A percentile compares a stretch with the other conserved stretches of the same genome.
Conservation (phyloP, 2,888 invertebrate genomes). For the Tetragonisca angustula region DNA sequence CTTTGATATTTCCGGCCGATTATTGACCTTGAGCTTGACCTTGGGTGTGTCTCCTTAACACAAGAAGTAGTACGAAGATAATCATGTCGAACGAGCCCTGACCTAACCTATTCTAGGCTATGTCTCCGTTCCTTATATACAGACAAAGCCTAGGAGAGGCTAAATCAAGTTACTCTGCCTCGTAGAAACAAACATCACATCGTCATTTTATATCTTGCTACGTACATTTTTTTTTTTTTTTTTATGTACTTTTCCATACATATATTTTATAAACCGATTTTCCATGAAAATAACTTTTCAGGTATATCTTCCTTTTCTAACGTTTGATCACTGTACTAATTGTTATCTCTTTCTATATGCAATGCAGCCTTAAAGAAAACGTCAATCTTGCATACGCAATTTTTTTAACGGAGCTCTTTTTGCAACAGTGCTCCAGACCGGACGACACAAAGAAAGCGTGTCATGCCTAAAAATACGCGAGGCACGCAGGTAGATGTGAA, state of each 20-base stretch:
- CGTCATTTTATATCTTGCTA: slow-evolving; percentile 1
- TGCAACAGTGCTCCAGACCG: slow-evolving; percentile 42
- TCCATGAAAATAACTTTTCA: background rate
- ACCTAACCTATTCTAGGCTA: slow-evolving; percentile 84
- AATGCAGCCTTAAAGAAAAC: background rate
- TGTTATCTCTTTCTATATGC: background rate
- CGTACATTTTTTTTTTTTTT: background rate
- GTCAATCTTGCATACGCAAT: slow-evolving; percentile 17
- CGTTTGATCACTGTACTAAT: background rate
- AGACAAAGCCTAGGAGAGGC: slow-evolving; percentile 84
- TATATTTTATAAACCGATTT: background rate
- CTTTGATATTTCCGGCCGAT: slow-evolving; percentile 23
- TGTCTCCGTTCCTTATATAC: slow-evolving; percentile 80
- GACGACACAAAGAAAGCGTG: slow-evolving; percentile 73
- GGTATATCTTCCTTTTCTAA: background rate
- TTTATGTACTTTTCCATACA: background rate
- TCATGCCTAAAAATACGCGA: slow-evolving; percentile 80
- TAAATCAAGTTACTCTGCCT: slow-evolving; percentile 78
- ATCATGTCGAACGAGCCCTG: slow-evolving; percentile 78
- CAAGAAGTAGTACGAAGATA: slow-evolving; percentile 49
- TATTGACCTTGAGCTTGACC: slow-evolving; percentile 68
- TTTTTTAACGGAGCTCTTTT: slow-evolving; percentile 51
- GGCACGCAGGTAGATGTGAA: slow-evolving; percentile 73
- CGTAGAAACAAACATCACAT: slow-evolving; percentile 19
- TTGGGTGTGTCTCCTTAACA: slow-evolving; percentile 54